Evolutionary conservation across 2,888 invertebrate species (phyloP), one percentile per base, ranked within the genome.

Genomic region (Megaustenia siamemsis): DNA sequence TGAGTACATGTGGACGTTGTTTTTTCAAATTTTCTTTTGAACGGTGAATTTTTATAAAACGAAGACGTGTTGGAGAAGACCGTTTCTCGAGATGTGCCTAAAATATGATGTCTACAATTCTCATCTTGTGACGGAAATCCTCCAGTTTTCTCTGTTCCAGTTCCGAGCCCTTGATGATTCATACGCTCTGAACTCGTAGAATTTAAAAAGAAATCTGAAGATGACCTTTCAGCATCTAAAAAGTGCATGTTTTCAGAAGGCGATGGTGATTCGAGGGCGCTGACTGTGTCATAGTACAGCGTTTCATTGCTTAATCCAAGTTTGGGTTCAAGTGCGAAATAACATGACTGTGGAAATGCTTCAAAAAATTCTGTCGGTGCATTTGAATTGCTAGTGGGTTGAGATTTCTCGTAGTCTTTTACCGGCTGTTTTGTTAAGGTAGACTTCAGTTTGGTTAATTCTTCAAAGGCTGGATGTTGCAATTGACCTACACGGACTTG

Each of bases 231-330:
- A 35, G 24, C 15, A n/a, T n/a, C n/a, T 10, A n/a, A 15, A 32
- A 35, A n/a, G 38, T 60, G 32, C 45, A 12, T 32, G 0, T 40
- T 3, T 1, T 66, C 78, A 32, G 18, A 77, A 15, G 40, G 40
- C 1, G 78, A 78, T 0, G 81, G 69, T n/a, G 69, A 49, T 12
- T 45, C 69, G 0, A 80, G 6, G 0, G 38, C 40, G 24, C 71
- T 73, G 10, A 71, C 71, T 21, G 73, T 53, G 40, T 82, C 82
- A 38, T 40, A 82, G 43, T 82, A 82, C 21, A 82, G 28, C n/a
- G 82, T 60, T 2, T 82, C 82, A 24, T 21, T 73, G 73, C 82
- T 82, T 4, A 3, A 15, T 8, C 82, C 82, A n/a, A n/a, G 24
- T 28, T 38, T 32, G 5, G 68, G 69, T 15, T 69, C 80, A 21